Evolutionary conservation across 2,888 invertebrate species (phyloP).

Genomic region (Congeria kusceri): DNA sequence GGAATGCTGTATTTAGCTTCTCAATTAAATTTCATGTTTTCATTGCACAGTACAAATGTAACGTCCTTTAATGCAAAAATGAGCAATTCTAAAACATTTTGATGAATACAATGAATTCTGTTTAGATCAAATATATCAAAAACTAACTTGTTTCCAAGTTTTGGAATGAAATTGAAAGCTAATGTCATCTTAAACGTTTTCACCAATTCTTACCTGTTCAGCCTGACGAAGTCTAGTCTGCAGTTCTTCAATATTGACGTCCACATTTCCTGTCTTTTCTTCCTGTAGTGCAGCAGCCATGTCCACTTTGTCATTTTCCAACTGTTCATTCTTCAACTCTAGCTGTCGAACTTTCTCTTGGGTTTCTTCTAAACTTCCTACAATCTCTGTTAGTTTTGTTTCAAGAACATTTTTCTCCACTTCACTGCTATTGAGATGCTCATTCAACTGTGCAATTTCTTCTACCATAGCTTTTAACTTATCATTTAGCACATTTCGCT

Average conservation of each 20-base stretch:
- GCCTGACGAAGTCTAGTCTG: not conserved
- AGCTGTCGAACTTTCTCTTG: not conserved
- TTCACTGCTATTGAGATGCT: not conserved
- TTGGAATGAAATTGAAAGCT: too few relatives aligned
- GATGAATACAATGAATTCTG: too few relatives aligned
- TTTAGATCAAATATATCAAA: too few relatives aligned
- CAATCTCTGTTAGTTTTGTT: not conserved
- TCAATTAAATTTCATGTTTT: too few relatives aligned
- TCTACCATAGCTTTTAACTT: not conserved
- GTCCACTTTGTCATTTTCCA: conserved; percentile 3
- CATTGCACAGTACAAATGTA: too few relatives aligned
- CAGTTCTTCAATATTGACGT: not conserved
- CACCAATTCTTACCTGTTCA: not conserved
- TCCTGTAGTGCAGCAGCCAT: not conserved
- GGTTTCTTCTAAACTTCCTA: not conserved
- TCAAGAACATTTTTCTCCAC: not conserved
- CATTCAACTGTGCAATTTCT: not conserved
- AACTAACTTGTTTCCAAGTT: too few relatives aligned
- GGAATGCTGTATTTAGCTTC: too few relatives aligned
- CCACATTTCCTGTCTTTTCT: too few relatives aligned
- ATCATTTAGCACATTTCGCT: not conserved
- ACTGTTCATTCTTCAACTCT: not conserved
- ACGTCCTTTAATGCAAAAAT: too few relatives aligned
- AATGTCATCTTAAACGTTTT: too few relatives aligned
- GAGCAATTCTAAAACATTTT: too few relatives aligned